Evolutionary conservation across 2,113 vertebrate genomes (phyloP), one percentile per base, ranked within the genome.

Genomic region (Pandion haliaetus): DNA sequence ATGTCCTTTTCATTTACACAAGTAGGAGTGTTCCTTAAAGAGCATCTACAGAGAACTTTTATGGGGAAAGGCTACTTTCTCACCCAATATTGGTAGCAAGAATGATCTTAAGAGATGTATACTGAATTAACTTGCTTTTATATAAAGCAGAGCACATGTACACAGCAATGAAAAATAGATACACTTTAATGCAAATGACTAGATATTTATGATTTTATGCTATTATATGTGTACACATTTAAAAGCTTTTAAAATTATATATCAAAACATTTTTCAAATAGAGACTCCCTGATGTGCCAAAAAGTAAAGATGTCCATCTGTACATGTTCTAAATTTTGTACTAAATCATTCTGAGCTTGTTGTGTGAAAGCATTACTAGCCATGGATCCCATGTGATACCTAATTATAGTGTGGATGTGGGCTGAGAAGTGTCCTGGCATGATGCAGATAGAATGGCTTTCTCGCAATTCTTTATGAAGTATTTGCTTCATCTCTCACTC

Each of bases 21-120:
- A 86, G 89, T 59, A 95, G 14, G 28, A 88, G 7, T 45, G 31
- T 31, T 98, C 52, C 44, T 93, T 94, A 73, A 73, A 95, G 58
- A 97, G 49, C 83, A 80, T 44, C 52, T 95, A 55, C 36, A n/a
- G 42, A 95, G 36, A 58, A 36, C 8, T 93, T 81, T 17, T 90
- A 91, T 54, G 36, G 54, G 34, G 79, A 98, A 97, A 96, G 57
- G 66, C 67, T 97, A 70, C n/a, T 94, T 92, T 97, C 84, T 95
- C 63, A 89, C 73, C 67, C 86, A 97, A 42, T 97, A 96, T 83
- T 95, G 58, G 65, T 63, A 14, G 76, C 74, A 98, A 71, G 90
- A 97, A 82, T 66, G 31, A 47, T 82, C 76, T 96, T 92, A 42
- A 58, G 66, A 94, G 34, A 72, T 38, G 19, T 54, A 45, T 38